phyloP scores from a whole-genome alignment of 2,113 vertebrate species.

The Herpetotheres cachinnans region DNA sequence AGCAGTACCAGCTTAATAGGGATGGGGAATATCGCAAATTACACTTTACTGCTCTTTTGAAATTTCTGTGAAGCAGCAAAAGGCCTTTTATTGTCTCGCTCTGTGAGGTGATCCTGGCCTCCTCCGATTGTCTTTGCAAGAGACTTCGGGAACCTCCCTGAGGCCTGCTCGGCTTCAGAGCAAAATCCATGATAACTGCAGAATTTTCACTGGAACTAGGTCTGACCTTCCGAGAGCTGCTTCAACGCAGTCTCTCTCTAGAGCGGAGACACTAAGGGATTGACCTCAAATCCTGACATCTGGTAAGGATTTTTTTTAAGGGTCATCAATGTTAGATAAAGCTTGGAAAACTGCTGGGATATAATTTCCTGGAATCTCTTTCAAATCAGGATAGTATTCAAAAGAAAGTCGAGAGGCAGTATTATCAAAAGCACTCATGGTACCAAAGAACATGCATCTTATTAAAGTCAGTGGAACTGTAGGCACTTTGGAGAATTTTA shows the following conservation, averaged over 20 bases:
- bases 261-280: neutral
- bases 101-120: neutral
- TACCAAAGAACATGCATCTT: neutral
- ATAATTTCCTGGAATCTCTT: neutral
- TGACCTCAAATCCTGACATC: neutral
- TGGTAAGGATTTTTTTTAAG: neutral
- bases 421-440: slow-evolving; percentile 9
- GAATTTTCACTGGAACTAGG: neutral
- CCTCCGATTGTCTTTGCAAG: neutral
- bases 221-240: neutral
- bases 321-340: neutral
- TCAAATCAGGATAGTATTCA: neutral
- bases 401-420: neutral
- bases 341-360: neutral
- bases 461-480: neutral
- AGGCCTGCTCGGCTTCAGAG: neutral
- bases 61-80: neutral
- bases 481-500: neutral
- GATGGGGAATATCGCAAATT: neutral
- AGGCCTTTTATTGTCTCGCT: neutral
- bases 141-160: neutral
- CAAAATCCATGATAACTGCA: neutral
- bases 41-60: neutral
- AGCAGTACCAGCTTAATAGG: neutral
- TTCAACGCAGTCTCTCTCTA: neutral